A percentile compares a stretch with the other conserved stretches of the same genome.
Evolutionary conservation across 2,888 invertebrate genomes (phyloP).

Genomic region (Drepana falcataria): DNA sequence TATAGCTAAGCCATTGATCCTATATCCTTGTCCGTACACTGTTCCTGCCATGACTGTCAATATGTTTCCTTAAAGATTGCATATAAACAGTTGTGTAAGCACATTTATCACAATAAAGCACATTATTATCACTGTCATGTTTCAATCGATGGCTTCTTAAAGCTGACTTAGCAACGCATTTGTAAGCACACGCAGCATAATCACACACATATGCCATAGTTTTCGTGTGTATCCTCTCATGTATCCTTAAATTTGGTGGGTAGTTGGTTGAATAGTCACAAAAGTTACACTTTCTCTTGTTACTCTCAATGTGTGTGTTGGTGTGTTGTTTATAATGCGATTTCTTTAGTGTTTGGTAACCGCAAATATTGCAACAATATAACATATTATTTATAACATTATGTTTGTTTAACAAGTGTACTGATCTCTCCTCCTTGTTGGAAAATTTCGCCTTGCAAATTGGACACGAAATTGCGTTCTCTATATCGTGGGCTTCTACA

Average conservation of each 20-base stretch:
- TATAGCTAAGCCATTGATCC: no score
- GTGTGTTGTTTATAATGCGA: constrained; percentile 33
- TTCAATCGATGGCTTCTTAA: constrained; percentile 36
- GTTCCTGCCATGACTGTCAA: constrained; percentile 33
- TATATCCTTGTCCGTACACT: constrained; percentile 13
- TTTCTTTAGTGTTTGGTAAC: constrained; percentile 29
- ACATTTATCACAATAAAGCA: constrained; percentile 46
- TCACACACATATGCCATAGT: constrained; percentile 26
- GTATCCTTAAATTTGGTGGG: constrained; percentile 36
- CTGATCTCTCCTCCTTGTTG: constrained; percentile 11
- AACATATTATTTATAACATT: constrained; percentile 11
- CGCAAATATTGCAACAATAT: constrained; percentile 27
- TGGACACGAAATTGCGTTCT: constrained; percentile 19
- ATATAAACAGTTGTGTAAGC: constrained; percentile 44
- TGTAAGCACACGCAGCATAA: constrained; percentile 21
- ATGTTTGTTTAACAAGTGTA: constrained; percentile 23
- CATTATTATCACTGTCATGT: constrained; percentile 33
- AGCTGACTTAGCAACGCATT: constrained; percentile 27
- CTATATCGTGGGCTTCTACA: constrained; percentile 14
- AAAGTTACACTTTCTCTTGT: constrained; percentile 20
- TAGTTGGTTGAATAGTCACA: constrained; percentile 35
- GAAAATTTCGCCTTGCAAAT: constrained; percentile 27
- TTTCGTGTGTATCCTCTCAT: constrained; percentile 32
- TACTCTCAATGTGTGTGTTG: constrained; percentile 22
- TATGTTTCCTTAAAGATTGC: constrained; percentile 38